phyloP scores from a whole-genome alignment of 1,140 invertebrate genomes.

The Sinella curviseta region DNA sequence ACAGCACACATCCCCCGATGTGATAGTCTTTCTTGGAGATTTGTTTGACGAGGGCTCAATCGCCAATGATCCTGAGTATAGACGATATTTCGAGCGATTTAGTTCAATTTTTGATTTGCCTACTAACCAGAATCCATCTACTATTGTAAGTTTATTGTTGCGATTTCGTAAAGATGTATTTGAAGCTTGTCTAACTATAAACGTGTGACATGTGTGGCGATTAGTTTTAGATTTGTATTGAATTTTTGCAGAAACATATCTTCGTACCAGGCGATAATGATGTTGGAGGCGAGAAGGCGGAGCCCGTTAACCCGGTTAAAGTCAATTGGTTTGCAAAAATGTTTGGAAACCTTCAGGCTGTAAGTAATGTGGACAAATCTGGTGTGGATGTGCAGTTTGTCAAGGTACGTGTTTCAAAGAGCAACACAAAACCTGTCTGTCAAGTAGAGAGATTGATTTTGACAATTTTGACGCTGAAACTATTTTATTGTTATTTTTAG shows the following conservation, averaged over 20 bases:
- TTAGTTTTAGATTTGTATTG: neutral
- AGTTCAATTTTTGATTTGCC: slow-evolving; percentile 62
- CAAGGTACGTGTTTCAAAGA: slow-evolving; percentile 57
- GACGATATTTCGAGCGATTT: slow-evolving; percentile 69
- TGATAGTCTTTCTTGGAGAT: slow-evolving; percentile 88
- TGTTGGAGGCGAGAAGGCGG: slow-evolving; percentile 82
- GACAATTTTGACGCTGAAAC: neutral
- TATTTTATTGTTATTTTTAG: slow-evolving; percentile 8
- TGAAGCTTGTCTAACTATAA: neutral
- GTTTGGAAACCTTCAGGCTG: slow-evolving; percentile 65
- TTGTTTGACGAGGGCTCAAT: slow-evolving; percentile 88
- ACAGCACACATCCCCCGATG: slow-evolving; percentile 73
- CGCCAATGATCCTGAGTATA: slow-evolving; percentile 67
- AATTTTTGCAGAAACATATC: slow-evolving; percentile 64
- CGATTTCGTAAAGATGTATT: too few relatives aligned
- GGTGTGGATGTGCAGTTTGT: slow-evolving; percentile 60
- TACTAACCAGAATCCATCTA: slow-evolving; percentile 20
- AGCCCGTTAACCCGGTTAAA: slow-evolving; percentile 71
- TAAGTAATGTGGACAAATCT: slow-evolving; percentile 33
- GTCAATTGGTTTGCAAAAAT: slow-evolving; percentile 73
- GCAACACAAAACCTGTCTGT: neutral
- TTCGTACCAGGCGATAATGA: slow-evolving; percentile 93
- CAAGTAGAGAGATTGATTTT: too few relatives aligned
- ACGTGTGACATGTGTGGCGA: neutral
- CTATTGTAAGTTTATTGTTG: slow-evolving; percentile 25